Percentiles rank a stretch among this genome's conserved stretches.
Conservation (phyloP, 2,888 invertebrate species). For the Drosophila sordidula region DNA sequence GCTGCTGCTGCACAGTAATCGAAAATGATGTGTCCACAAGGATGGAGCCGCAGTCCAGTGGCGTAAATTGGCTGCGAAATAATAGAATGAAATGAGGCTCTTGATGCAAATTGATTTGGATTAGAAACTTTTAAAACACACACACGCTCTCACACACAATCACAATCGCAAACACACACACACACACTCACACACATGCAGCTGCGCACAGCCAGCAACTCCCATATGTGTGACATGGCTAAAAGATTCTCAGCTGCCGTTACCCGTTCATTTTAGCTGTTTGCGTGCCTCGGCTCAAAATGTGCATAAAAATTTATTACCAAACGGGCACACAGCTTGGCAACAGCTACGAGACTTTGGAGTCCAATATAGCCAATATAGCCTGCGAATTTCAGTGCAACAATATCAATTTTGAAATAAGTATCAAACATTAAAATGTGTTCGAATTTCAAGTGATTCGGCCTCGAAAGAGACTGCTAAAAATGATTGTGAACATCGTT, state of each 20-base stretch:
- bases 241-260: conserved; percentile 40
- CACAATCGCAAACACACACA: conserved; percentile 12
- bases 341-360: conserved; percentile 18
- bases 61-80: conserved; percentile 80
- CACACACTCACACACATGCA: conserved; percentile 3
- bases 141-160: conserved; percentile 12
- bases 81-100: conserved; percentile 84
- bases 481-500: neutral
- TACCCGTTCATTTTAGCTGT: conserved; percentile 30
- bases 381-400: conserved; percentile 4
- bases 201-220: conserved; percentile 23
- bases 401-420: conserved; percentile 51
- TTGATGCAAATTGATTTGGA: conserved; percentile 84
- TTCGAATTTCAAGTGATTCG: conserved; percentile 22
- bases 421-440: conserved; percentile 12
- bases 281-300: conserved; percentile 47
- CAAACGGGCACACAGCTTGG: conserved; percentile 15
- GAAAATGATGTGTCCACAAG: conserved; percentile 80
- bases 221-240: conserved; percentile 41
- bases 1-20: conserved; percentile 61
- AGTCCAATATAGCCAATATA: conserved; percentile 19
- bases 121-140: conserved; percentile 76
- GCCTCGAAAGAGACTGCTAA: conserved; percentile 6
- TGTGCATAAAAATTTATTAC: conserved; percentile 68
- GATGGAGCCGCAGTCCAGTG: conserved; percentile 55